These are phyloP conservation scores for Drosophila anceps DNA, from an alignment of 2,888 invertebrate species.

Conservation along the genomic window DNA sequence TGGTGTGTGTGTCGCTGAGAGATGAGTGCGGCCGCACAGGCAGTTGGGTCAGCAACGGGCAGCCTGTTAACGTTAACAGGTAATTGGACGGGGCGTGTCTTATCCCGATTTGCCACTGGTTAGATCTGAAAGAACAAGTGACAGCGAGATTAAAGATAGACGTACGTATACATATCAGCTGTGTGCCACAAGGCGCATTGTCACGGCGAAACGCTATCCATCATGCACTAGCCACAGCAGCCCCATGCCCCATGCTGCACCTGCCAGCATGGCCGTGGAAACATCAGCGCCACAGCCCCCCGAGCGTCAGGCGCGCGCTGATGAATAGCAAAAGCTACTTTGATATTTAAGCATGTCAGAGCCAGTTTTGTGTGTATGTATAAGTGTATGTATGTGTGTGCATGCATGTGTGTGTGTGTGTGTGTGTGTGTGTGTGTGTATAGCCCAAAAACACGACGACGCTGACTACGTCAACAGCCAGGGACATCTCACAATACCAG, in stretches of 20 bases:
- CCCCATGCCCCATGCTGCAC: slow-evolving; percentile 20
- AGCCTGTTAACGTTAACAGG: slow-evolving; percentile 52
- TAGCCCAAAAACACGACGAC: slow-evolving; percentile 18
- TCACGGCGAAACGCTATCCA: slow-evolving; percentile 51
- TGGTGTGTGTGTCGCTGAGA: not conserved
- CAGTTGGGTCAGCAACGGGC: slow-evolving; percentile 41
- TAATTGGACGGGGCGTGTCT: slow-evolving; percentile 71
- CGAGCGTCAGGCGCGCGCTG: slow-evolving; percentile 39
- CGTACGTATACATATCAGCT: slow-evolving; percentile 16
- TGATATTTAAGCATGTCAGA: slow-evolving; percentile 79
- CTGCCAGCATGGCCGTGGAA: slow-evolving; percentile 37
- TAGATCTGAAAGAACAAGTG: slow-evolving; percentile 67
- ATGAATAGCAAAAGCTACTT: slow-evolving; percentile 73
- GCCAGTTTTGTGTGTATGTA: slow-evolving; percentile 20
- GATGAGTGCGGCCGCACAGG: not conserved
- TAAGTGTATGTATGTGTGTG: slow-evolving; percentile 2
- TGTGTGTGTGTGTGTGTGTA: slow-evolving; percentile 7
- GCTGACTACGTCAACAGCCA: slow-evolving; percentile 40
- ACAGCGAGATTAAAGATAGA: slow-evolving; percentile 52
- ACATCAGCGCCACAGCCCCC: not conserved
- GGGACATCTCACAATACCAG: slow-evolving; percentile 55
- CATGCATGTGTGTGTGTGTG: slow-evolving; percentile 12
- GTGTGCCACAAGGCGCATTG: slow-evolving; percentile 35
- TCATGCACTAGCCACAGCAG: slow-evolving; percentile 41
- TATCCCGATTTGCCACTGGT: slow-evolving; percentile 59